Evolutionary conservation across 2,113 vertebrate species (phyloP), one percentile per base, ranked within the genome.

Genomic region (Rhodinocichla rosea): DNA sequence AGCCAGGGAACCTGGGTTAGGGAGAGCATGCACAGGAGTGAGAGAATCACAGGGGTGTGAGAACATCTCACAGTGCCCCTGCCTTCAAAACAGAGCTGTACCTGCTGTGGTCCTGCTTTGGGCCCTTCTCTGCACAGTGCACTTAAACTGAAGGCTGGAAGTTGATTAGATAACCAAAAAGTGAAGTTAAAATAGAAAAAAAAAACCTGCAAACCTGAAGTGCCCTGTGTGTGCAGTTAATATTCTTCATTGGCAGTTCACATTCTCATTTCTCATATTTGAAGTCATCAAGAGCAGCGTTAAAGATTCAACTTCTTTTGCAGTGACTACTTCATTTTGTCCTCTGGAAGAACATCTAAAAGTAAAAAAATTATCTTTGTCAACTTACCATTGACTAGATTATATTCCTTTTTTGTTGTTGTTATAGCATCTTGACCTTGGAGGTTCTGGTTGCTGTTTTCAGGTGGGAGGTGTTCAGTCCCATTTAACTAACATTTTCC

Each of bases 141-240:
- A 3, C 35, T 64, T 60, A 23, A 78, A 47, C n/a, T 68, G 44
- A 49, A 57, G 14, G 67, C 30, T 74, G 11, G 9, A 71, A 35
- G 40, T 42, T 92, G 35, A 18, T 23, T 32, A 27, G 28, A 24
- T 24, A 44, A 68, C 37, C 32, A 39, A 35, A 68, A 80, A 39
- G 3, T 16, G 8, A 6, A 13, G 45, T 75, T 59, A 59, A 84
- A 89, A 18, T 11, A 50, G 21, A 52, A 28, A 23, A 28, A 17
- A 28, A 18, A 3, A 2, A 3, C 1, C n/a, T n/a, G n/a, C 16
- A 14, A 55, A 77, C 2, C 15, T 1, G 0, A 30, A 89, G 4
- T 50, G 9, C 32, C 32, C 12, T 40, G 33, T 20, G 14, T 33
- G 17, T 67, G 73, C 9, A 39, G 42, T 40, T 81, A 50, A n/a